Evolutionary conservation across 2,113 vertebrate genomes (phyloP), one percentile per base, ranked within the genome.

Genomic region (Lepus americanus): DNA sequence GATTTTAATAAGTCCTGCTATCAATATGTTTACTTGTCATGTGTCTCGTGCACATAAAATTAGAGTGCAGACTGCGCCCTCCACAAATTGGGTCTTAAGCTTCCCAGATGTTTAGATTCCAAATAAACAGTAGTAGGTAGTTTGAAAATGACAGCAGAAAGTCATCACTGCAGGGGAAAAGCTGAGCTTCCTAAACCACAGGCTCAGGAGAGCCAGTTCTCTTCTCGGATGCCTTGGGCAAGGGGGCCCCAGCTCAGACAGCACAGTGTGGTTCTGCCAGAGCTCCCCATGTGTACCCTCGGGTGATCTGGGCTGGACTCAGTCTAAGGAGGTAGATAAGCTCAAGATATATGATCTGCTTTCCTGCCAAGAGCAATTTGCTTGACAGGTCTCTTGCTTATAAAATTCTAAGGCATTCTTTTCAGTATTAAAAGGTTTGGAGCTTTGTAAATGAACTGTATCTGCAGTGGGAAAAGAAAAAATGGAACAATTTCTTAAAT

Each of bases 1-100:
- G 55, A 63, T 94, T 89, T 96, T 86, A 83, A 91, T 95, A 96
- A 96, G 95, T 94, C 89, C 79, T 90, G 89, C 82, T 95, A 97
- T 92, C 82, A 76, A 49, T 69, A 4, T 92, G 90, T 89, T 96
- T 95, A 90, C 90, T 69, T 82, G 78, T 74, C 88, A 19, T 83
- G 72, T 63, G 51, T 29, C 82, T 86, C 12, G 0, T 6, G 36
- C 33, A n/a, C 51, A 36, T 81, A 94, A 96, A 97, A 96, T 69
- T 19, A 90, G 92, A 96, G 73, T 49, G 67, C 92, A 86, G 94
- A 63, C 55, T 61, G 25, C 55, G 64, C 86, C 90, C 82, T 76
- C 88, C 20, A 86, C 95, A 94, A 91, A 94, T 89, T 94, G 14
- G 73, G 44, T 90, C 69, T 89, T 80, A 90, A 87, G 72, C 66